Evolutionary conservation across 2,888 invertebrate genomes (phyloP).

Genomic region (Rotaria sp.): DNA sequence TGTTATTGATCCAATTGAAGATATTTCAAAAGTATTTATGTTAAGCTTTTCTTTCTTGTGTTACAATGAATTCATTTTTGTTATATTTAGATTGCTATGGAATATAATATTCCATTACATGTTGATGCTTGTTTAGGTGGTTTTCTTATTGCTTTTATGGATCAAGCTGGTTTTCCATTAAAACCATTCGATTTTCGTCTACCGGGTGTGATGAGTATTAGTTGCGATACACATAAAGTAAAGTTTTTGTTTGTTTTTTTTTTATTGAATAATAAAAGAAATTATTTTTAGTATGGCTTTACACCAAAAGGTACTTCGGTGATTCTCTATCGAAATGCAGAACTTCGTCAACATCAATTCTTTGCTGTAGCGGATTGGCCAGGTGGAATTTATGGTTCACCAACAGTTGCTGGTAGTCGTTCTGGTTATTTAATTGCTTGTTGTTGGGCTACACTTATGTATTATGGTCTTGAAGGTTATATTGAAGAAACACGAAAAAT

Average conservation of each 20-base stretch:
- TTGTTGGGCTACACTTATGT: conserved; percentile 90
- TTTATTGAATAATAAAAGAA: neutral
- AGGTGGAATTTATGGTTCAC: conserved; percentile 90
- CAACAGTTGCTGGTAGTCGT: conserved; percentile 67
- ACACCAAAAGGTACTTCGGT: conserved; percentile 94
- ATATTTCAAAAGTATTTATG: conserved; percentile 69
- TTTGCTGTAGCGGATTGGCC: conserved; percentile 93
- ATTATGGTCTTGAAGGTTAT: conserved; percentile 79
- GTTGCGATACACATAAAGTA: conserved; percentile 96
- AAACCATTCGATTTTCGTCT: conserved; percentile 78
- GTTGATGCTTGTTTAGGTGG: conserved; percentile 96
- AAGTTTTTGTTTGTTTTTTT: neutral
- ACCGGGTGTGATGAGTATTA: conserved; percentile 87
- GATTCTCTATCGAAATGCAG: conserved; percentile 71
- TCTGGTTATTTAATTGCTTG: conserved; percentile 77
- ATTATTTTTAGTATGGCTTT: conserved; percentile 75
- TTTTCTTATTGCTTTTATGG: conserved; percentile 84
- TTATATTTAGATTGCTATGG: conserved; percentile 54
- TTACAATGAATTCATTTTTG: neutral
- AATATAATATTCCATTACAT: conserved; percentile 81
- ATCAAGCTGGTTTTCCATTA: conserved; percentile 68
- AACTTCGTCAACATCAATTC: conserved; percentile 79
- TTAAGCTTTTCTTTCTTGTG: neutral
- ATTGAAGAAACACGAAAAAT: conserved; percentile 74
- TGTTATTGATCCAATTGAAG: conserved; percentile 81